Conservation (phyloP, 2,113 vertebrate species). For the Brachypteracias leptosomus region DNA sequence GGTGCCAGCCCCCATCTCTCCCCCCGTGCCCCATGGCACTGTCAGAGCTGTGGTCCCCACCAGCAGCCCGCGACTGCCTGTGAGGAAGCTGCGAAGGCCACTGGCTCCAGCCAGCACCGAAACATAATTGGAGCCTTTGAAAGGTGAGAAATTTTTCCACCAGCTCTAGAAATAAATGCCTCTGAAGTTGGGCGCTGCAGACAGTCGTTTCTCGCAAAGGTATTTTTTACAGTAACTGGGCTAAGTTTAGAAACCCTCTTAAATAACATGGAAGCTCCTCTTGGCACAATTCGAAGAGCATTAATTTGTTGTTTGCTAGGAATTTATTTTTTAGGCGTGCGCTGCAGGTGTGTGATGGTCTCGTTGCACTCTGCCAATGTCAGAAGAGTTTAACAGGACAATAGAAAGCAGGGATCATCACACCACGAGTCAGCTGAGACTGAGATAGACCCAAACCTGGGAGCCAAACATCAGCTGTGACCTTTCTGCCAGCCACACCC, state of each 20-base stretch:
- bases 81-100: background rate
- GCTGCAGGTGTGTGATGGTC: background rate
- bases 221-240: conserved; percentile 1
- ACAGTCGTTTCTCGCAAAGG: background rate
- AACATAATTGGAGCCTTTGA: conserved; percentile 50
- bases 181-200: background rate
- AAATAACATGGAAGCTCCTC: background rate
- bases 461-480: background rate
- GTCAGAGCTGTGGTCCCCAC: background rate
- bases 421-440: background rate
- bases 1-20: background rate
- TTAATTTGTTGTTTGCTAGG: background rate
- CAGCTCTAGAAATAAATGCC: conserved; percentile 42
- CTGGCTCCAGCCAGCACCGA: background rate
- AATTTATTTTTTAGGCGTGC: fast-evolving
- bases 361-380: background rate
- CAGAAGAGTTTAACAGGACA: background rate
- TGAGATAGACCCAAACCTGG: background rate
- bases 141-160: conserved; percentile 29
- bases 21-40: fast-evolving
- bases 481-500: background rate
- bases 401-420: background rate
- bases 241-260: conserved; percentile 52
- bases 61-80: background rate
- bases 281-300: background rate